These are phyloP conservation scores for Cotesia vestalis DNA, from an alignment of 1,140 invertebrate genomes.

Conservation along the genomic window DNA sequence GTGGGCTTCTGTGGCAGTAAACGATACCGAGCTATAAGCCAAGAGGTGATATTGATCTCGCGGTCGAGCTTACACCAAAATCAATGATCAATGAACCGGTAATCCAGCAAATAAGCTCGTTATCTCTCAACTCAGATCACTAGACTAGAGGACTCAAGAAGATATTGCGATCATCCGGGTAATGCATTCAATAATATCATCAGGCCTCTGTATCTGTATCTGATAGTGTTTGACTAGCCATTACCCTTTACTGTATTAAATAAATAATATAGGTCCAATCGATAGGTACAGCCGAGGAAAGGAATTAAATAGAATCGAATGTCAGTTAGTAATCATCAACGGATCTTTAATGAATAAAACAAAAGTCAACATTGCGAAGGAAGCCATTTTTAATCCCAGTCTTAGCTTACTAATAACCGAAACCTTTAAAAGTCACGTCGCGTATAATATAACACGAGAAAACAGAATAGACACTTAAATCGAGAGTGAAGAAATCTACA, in stretches of 20 bases:
- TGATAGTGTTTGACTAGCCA: too few species aligned
- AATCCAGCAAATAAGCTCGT: constrained; percentile 5
- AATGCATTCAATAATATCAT: too few species aligned
- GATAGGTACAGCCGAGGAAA: too few species aligned
- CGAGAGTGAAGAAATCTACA: constrained; percentile 22
- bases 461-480: constrained; percentile 7
- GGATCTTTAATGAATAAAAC: constrained; percentile 4
- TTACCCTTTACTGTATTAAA: too few species aligned
- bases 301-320: too few species aligned
- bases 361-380: not conserved
- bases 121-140: constrained; percentile 6
- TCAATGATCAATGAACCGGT: constrained; percentile 11
- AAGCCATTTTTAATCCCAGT: constrained; percentile 27
- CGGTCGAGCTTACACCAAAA: not conserved
- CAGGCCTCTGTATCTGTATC: too few species aligned
- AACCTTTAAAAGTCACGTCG: constrained; percentile 19
- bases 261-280: too few species aligned
- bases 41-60: not conserved
- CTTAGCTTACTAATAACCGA: constrained; percentile 8
- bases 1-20: too few species aligned
- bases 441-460: constrained; percentile 19
- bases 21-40: not conserved
- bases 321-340: not conserved
- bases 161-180: not conserved
- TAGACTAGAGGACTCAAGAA: not conserved